These are phyloP conservation scores for Boloria selene DNA, from an alignment of 2,888 invertebrate species.

Conservation along the genomic window DNA sequence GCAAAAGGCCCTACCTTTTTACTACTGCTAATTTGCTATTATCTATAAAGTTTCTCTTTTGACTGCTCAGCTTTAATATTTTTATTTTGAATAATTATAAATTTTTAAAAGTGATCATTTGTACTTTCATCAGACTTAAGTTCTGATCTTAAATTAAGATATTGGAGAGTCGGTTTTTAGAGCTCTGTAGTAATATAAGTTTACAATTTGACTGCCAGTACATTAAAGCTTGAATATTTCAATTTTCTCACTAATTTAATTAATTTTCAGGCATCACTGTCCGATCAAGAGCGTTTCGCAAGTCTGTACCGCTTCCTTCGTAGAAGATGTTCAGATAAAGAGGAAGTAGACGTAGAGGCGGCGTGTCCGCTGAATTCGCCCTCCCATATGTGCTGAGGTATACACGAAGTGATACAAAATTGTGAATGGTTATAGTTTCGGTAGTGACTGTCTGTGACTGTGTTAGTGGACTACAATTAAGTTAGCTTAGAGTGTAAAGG, in stretches of 20 bases:
- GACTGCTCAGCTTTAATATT: too few species aligned
- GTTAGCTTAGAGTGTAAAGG: slow-evolving; percentile 19
- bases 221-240: background rate
- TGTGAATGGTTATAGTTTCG: slow-evolving; percentile 18
- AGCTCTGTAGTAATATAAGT: too few species aligned
- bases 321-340: slow-evolving; percentile 56
- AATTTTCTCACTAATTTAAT: background rate
- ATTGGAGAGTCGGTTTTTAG: too few species aligned
- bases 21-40: too few species aligned
- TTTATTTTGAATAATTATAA: too few species aligned
- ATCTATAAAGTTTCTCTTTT: too few species aligned
- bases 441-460: slow-evolving; percentile 12
- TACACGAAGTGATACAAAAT: background rate
- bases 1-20: too few species aligned
- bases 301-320: slow-evolving; percentile 50
- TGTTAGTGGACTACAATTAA: slow-evolving; percentile 4
- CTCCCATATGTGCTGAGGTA: slow-evolving; percentile 12
- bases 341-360: slow-evolving; percentile 52
- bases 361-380: slow-evolving; percentile 50
- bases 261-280: slow-evolving; percentile 61
- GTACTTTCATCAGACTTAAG: too few species aligned
- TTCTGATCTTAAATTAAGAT: too few species aligned
- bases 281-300: slow-evolving; percentile 61
- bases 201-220: background rate
- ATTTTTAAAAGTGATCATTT: too few species aligned